phyloP scores from a whole-genome alignment of 2,888 invertebrate genomes.

The Linyphia triangularis region DNA sequence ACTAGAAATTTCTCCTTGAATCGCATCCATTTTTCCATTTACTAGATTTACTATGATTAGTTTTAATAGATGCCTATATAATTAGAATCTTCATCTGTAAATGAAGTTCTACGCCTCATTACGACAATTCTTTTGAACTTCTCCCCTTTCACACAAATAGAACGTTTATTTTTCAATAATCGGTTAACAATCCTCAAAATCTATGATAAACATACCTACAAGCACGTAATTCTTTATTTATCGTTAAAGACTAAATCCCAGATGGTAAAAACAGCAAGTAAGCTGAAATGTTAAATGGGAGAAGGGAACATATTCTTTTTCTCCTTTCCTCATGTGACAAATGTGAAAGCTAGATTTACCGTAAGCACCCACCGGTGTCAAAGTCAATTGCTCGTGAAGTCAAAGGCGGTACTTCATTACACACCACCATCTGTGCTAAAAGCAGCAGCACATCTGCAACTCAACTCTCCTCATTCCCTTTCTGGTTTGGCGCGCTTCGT shows the following conservation, averaged over 20 bases:
- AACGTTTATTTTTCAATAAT: neutral
- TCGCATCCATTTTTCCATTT: too few relatives aligned
- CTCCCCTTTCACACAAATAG: neutral
- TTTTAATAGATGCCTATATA: too few relatives aligned
- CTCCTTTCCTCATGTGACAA: conserved; percentile 40
- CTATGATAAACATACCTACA: neutral
- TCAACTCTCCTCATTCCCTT: conserved; percentile 44
- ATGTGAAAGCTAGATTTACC: conserved; percentile 60
- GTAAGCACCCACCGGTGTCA: conserved; percentile 67
- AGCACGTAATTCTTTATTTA: conserved; percentile 11
- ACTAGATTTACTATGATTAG: too few relatives aligned
- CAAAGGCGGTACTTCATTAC: conserved; percentile 66
- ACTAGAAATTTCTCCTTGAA: too few relatives aligned
- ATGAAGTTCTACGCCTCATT: too few relatives aligned
- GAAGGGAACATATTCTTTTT: neutral
- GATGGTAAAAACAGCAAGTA: conserved; percentile 25
- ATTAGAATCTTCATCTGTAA: too few relatives aligned
- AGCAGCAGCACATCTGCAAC: conserved; percentile 61
- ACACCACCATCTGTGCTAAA: conserved; percentile 58
- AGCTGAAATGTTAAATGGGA: conserved; percentile 14
- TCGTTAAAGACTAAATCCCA: conserved; percentile 21
- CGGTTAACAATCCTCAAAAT: neutral
- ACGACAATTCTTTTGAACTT: too few relatives aligned
- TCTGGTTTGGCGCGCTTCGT: neutral
- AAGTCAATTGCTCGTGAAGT: conserved; percentile 72